Evolutionary conservation across 1,140 invertebrate genomes (phyloP).

Genomic region (Drosophila bipectinata): DNA sequence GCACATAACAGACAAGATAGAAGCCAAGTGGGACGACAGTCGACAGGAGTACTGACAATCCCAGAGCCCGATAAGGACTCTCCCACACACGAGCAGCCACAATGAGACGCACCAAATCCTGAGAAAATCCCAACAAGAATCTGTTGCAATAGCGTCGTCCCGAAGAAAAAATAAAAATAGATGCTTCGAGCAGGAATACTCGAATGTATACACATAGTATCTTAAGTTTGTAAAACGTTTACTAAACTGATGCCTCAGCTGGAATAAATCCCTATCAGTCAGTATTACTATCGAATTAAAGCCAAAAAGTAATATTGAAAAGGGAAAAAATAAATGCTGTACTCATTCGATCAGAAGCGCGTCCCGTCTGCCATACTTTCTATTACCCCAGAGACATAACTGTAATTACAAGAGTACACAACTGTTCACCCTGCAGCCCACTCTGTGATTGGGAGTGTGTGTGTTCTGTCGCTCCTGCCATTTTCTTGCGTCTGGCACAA

Average conservation of each 20-base stretch:
- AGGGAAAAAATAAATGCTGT: conserved; percentile 40
- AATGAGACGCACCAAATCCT: conserved; percentile 33
- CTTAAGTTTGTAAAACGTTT: conserved; percentile 4
- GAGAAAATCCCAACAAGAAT: conserved; percentile 57
- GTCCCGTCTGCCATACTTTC: conserved; percentile 12
- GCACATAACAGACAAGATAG: conserved; percentile 32
- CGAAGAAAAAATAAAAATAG: background rate
- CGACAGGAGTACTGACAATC: conserved; percentile 38
- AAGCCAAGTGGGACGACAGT: conserved; percentile 25
- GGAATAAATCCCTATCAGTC: conserved; percentile 36
- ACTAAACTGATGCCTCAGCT: conserved; percentile 47
- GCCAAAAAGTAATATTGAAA: conserved; percentile 24
- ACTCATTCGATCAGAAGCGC: conserved; percentile 48
- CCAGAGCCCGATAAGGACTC: conserved; percentile 41
- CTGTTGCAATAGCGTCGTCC: conserved; percentile 62
- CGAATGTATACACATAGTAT: background rate
- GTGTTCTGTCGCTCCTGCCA: conserved; percentile 8
- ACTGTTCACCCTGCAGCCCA: conserved; percentile 10
- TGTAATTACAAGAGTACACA: conserved; percentile 76
- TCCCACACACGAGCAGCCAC: conserved; percentile 13
- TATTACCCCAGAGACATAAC: conserved; percentile 79
- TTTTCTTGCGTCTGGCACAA: conserved; percentile 54
- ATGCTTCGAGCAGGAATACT: background rate
- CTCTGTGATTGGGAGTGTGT: background rate
- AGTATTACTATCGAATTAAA: conserved; percentile 58